A percentile compares a stretch with the other conserved stretches of the same genome.
Conservation (phyloP, 2,113 vertebrate genomes). For the Lamprotornis superbus region DNA sequence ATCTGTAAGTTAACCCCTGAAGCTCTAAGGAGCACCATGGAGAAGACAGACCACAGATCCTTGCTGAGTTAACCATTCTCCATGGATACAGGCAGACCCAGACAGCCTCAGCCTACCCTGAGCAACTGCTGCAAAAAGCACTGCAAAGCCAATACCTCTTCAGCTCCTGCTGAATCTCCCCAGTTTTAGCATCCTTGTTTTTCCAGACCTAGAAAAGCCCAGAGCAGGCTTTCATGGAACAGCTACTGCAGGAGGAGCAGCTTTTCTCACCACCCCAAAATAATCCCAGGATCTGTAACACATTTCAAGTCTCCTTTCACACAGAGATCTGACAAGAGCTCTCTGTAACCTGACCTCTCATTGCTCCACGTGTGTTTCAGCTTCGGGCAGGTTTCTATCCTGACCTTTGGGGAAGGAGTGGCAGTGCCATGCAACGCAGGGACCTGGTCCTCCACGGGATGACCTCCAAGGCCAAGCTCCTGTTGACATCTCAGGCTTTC, state of each 20-base stretch:
- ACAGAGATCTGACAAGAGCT: background rate
- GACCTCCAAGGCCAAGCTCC: background rate
- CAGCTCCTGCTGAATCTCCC: background rate
- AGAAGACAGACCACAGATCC: background rate
- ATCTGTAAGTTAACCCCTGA: background rate
- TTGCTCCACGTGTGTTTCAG: background rate
- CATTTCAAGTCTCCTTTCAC: background rate
- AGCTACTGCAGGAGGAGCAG: background rate
- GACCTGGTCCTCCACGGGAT: background rate
- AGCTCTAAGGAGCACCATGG: background rate
- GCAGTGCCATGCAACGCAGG: fast-evolving
- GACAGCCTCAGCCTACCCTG: fast-evolving
- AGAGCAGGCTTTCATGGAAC: background rate
- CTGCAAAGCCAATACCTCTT: background rate
- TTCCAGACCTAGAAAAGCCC: background rate
- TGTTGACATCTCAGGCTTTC: background rate
- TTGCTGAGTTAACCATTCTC: background rate
- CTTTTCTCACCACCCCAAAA: background rate
- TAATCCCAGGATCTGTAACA: background rate
- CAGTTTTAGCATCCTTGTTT: background rate
- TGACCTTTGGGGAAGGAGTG: background rate
- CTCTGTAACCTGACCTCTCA: background rate
- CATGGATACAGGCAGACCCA: fast-evolving
- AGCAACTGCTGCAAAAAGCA: background rate
- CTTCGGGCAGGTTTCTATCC: fast-evolving